Percentiles rank a stretch among this genome's conserved stretches.
These are phyloP conservation scores for Rhombomys opimus DNA, from an alignment of 2,113 vertebrate genomes.

Conservation along the genomic window DNA sequence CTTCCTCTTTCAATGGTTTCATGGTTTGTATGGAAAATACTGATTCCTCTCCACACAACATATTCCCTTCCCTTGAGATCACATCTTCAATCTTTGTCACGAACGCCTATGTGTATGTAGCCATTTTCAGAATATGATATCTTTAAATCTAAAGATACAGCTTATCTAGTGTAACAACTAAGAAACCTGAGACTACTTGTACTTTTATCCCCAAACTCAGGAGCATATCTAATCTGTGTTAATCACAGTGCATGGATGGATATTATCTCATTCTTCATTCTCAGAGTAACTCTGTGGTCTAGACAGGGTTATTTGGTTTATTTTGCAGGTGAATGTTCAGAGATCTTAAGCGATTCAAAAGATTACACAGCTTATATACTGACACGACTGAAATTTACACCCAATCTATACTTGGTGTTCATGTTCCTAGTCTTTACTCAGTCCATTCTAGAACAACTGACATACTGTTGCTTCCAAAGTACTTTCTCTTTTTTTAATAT, in stretches of 20 bases:
- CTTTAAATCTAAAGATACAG: conserved; percentile 24
- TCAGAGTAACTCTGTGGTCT: neutral
- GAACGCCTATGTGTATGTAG: conserved; percentile 16
- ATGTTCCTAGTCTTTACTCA: neutral
- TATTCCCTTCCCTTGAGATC: neutral
- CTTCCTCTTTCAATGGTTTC: conserved; percentile 2
- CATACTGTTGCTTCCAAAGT: neutral
- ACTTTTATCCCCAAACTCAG: neutral
- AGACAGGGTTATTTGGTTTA: neutral
- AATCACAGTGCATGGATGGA: neutral
- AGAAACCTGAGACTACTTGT: neutral
- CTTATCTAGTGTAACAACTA: neutral
- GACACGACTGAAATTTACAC: conserved; percentile 19
- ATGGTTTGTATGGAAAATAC: conserved; percentile 58
- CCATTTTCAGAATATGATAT: conserved; percentile 34
- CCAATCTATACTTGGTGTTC: neutral
- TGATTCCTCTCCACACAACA: neutral
- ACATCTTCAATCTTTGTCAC: neutral
- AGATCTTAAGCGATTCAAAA: neutral
- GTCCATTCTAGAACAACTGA: neutral
- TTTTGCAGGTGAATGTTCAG: neutral
- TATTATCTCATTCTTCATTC: conserved; percentile 5
- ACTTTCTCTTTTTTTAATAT: conserved; percentile 11
- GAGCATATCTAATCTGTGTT: neutral
- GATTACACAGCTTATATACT: neutral